Base-by-base conservation (phyloP, 1,140 invertebrate genomes). In the Eriosoma lanigerum region DNA sequence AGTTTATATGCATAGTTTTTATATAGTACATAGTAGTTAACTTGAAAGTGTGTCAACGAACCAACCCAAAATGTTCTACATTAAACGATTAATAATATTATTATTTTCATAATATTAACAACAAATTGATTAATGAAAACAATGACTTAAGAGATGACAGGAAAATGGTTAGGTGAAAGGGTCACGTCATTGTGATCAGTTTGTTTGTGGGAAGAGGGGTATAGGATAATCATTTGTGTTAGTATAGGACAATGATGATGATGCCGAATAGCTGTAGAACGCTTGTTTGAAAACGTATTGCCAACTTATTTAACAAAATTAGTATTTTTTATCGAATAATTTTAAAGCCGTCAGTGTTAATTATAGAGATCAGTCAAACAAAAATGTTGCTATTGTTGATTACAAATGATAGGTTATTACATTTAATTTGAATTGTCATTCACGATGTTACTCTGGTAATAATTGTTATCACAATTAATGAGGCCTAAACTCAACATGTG, bases 311-410 rank as follows among this genome's bases (percentile, higher is more conserved):
- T 24, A 24, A 48, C 8, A 38, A 21, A n/a, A 21, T n/a, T 24
- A 46, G 48, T 48, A 38, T 68, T 68, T 68, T 68, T 68, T n/a
- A 26, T 48, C 44, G 44, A 48, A 68, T 68, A n/a, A 48, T 68
- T 48, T 38, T 38, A 38, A 38, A 8, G 8, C 8, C 8, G 32
- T 38, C 32, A 32, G 19, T 46, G 32, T 44, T 64, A 38, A 64
- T 64, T 19, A n/a, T 21, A 9, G 29, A 32, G 19, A 46, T 46
- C n/a, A 21, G 38, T 46, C 21, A 66, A 13, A 17, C 6, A 5
- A 5, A 64, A 12, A 64, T 21, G 29, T 38, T 29, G 10, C 19
- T 19, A 10, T 44, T n/a, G 62, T 44, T 64, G 19, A 64, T 38
- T n/a, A 64, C 62, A 21, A 29, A 60, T 19, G 29, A 29, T 29